Evolutionary conservation across 2,888 invertebrate species (phyloP).

Genomic region (Andrena flavipes): DNA sequence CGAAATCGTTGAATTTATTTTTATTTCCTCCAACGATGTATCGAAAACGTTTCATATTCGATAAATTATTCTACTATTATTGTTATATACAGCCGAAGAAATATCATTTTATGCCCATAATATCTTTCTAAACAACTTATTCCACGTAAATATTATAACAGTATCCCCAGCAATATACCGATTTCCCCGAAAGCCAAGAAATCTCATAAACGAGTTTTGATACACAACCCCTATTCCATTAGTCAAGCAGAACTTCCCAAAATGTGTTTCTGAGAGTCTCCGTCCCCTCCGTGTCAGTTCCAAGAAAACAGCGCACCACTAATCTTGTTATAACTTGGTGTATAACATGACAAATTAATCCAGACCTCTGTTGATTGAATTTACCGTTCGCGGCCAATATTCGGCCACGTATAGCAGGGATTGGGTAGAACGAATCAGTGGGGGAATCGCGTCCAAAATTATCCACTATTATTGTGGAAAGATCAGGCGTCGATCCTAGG

Average conservation of each 20-base stretch:
- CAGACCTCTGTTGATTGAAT: slow-evolving; percentile 16
- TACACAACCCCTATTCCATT: slow-evolving; percentile 1
- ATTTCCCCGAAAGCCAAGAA: background rate
- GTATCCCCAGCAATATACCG: background rate
- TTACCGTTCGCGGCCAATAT: background rate
- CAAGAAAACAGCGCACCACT: background rate
- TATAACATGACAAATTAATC: slow-evolving; percentile 13
- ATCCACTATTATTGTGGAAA: slow-evolving; percentile 12
- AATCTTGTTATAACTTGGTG: background rate
- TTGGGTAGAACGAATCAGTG: background rate
- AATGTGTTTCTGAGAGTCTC: background rate
- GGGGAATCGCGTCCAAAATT: background rate
- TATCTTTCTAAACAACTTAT: no score
- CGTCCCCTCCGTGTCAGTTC: background rate
- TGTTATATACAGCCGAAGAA: no score
- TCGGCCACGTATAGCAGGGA: background rate
- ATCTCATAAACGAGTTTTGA: background rate
- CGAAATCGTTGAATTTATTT: no score
- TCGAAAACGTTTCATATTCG: no score
- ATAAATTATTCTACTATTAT: no score
- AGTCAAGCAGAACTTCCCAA: background rate
- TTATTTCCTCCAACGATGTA: no score
- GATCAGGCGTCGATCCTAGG: background rate
- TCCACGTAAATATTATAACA: no score
- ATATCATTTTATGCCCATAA: no score